Conservation (phyloP, 1,140 invertebrate genomes). For the Caenorhabditis brenneri region DNA sequence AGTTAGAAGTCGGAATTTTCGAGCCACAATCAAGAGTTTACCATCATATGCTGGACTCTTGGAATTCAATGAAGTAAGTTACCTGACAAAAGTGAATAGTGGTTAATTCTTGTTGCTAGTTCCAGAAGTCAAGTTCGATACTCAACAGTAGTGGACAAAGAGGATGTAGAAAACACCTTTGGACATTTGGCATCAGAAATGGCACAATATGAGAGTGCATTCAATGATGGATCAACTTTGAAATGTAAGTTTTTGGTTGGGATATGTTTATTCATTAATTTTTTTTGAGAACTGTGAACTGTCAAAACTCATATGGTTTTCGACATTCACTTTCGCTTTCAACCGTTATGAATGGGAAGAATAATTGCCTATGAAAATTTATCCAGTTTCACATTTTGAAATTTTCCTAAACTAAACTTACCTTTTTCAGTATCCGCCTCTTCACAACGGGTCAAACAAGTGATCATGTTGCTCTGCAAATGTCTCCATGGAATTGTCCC, state of each 20-base stretch:
- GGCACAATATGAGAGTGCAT: slow-evolving; percentile 15
- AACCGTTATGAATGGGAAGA: too few relatives aligned
- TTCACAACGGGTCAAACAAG: slow-evolving; percentile 41
- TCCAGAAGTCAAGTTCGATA: slow-evolving; percentile 42
- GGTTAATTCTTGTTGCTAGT: neutral
- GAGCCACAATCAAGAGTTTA: neutral
- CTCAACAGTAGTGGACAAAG: slow-evolving; percentile 34
- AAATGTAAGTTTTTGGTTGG: neutral
- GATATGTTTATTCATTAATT: neutral
- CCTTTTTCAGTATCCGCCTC: slow-evolving; percentile 27
- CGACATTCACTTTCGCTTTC: too few relatives aligned
- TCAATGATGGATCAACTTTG: slow-evolving; percentile 21
- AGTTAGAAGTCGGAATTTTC: slow-evolving; percentile 48
- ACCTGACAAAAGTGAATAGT: neutral
- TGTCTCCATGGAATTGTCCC: slow-evolving; percentile 41
- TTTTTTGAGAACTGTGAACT: neutral
- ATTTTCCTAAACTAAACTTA: neutral
- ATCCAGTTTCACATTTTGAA: too few relatives aligned
- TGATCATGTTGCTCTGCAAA: slow-evolving; percentile 14
- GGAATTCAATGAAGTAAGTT: slow-evolving; percentile 45
- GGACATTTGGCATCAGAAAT: neutral
- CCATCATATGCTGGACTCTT: neutral
- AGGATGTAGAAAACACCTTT: slow-evolving; percentile 42
- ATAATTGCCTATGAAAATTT: too few relatives aligned
- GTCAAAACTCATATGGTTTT: neutral